Percentiles rank a stretch among this genome's conserved stretches.
Conservation (phyloP, 2,888 invertebrate genomes). For the Stictocephala bisonia region DNA sequence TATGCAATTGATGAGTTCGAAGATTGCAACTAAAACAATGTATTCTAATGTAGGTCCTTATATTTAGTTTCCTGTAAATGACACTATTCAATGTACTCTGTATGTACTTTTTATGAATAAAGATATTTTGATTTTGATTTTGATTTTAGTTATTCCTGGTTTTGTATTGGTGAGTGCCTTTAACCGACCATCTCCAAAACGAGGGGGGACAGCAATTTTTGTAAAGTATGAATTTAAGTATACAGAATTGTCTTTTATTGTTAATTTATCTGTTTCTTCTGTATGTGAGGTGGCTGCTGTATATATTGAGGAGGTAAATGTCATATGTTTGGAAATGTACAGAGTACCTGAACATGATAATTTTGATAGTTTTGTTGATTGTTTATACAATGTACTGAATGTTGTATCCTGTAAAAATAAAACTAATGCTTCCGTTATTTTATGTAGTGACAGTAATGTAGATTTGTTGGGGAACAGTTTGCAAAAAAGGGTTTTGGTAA, state of each 20-base stretch:
- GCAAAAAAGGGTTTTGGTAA: neutral
- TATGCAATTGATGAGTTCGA: too few species aligned
- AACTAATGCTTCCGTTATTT: conserved; percentile 2
- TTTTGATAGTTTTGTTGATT: too few species aligned
- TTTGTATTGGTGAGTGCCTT: neutral
- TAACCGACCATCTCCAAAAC: neutral
- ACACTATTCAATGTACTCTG: too few species aligned
- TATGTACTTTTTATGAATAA: too few species aligned
- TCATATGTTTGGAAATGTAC: too few species aligned
- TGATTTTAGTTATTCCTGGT: neutral
- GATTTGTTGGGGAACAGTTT: neutral
- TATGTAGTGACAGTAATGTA: conserved; percentile 1
- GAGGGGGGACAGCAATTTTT: neutral
- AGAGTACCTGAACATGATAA: too few species aligned
- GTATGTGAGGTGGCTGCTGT: conserved; percentile 8
- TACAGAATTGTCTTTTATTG: neutral
- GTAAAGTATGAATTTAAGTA: neutral
- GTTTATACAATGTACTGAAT: too few species aligned
- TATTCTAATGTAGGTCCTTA: too few species aligned
- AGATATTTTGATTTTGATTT: too few species aligned
- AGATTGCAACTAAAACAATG: too few species aligned
- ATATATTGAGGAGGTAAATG: neutral
- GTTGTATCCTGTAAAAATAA: conserved; percentile 3
- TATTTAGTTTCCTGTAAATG: too few species aligned
- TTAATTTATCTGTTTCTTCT: neutral